Percentiles rank a stretch among this genome's conserved stretches.
Conservation (phyloP, 1,140 invertebrate species). For the Calosoma granatense region DNA sequence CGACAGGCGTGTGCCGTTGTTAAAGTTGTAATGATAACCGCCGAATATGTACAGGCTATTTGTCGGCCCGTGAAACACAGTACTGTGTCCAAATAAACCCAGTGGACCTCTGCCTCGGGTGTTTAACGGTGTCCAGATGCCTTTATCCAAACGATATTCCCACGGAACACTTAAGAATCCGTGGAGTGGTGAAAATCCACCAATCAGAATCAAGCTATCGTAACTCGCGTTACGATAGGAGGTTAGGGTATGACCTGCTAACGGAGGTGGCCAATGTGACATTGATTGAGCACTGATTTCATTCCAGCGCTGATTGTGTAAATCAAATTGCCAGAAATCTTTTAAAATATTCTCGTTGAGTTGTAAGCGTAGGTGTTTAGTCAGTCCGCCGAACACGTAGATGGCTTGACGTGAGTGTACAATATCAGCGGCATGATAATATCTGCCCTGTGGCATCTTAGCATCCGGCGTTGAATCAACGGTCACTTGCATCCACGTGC, state of each 20-base stretch:
- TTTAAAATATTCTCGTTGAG: slow-evolving; percentile 53
- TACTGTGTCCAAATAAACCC: slow-evolving; percentile 82
- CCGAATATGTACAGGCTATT: slow-evolving; percentile 86
- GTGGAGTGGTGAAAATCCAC: slow-evolving; percentile 73
- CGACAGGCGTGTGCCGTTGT: slow-evolving; percentile 55
- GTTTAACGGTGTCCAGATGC: slow-evolving; percentile 44
- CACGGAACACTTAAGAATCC: slow-evolving; percentile 69
- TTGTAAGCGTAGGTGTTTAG: slow-evolving; percentile 40
- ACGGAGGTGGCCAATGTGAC: slow-evolving; percentile 45
- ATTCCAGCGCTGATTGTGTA: slow-evolving; percentile 78
- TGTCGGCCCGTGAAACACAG: slow-evolving; percentile 71
- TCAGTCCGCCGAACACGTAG: slow-evolving; percentile 83
- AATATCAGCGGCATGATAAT: slow-evolving; percentile 84
- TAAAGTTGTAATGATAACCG: slow-evolving; percentile 48
- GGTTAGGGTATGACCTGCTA: slow-evolving; percentile 84
- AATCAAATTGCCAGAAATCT: slow-evolving; percentile 90
- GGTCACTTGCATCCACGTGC: slow-evolving; percentile 79
- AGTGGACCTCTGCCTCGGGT: slow-evolving; percentile 63
- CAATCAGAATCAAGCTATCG: slow-evolving; percentile 74
- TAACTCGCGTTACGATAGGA: slow-evolving; percentile 58
- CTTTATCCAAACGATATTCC: slow-evolving; percentile 68
- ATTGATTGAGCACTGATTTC: slow-evolving; percentile 48
- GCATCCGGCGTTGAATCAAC: slow-evolving; percentile 74
- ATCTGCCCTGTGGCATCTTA: slow-evolving; percentile 73
- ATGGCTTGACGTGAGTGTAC: slow-evolving; percentile 74